Evolutionary conservation across 1,140 invertebrate species (phyloP), one percentile per base, ranked within the genome.

Genomic region (Pomacea maculata): DNA sequence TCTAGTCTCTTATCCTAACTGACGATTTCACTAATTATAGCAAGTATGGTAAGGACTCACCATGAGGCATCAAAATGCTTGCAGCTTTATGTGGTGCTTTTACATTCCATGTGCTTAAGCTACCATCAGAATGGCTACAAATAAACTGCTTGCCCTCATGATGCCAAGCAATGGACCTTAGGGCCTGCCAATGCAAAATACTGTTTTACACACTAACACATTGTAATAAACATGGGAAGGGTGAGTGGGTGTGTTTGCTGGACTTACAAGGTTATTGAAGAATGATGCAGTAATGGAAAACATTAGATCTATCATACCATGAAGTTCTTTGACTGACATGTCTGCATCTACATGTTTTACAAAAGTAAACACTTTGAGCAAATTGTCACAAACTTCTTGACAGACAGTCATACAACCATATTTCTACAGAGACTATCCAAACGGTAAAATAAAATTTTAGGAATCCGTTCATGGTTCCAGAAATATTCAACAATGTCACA

Each of bases 141-240:
- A 99, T 97, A 91, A 99, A 98, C 92, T 98, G 96, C 93, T 98
- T 98, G 80, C 98, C 98, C 92, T 99, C 98, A 91, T 97, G 95
- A 91, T 99, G 97, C 98, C 98, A 99, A 79, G 95, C 94, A 87
- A 98, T 94, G 79, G 96, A 97, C 88, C 95, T 94, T 76, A 99
- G 93, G 34, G 94, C 94, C 89, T 98, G 82, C 64, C 86, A 86
- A 78, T 70, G 9, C 10, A 64, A 80, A 34, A 77, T 34, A 63
- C 75, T 77, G 57, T n/a, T 21, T 15, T 25, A 15, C 63, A 74
- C 4, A 71, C 21, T 52, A n/a, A 64, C 55, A 45, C n/a, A 54
- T 52, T 75, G 55, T 12, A 74, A 64, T 21, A 19, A 78, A 63
- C n/a, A 12, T 25, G 21, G 4, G 14, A 57, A 29, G 3, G 34